Evolutionary conservation across 2,888 invertebrate species (phyloP).

Genomic region (Epistrophe grossulariae): DNA sequence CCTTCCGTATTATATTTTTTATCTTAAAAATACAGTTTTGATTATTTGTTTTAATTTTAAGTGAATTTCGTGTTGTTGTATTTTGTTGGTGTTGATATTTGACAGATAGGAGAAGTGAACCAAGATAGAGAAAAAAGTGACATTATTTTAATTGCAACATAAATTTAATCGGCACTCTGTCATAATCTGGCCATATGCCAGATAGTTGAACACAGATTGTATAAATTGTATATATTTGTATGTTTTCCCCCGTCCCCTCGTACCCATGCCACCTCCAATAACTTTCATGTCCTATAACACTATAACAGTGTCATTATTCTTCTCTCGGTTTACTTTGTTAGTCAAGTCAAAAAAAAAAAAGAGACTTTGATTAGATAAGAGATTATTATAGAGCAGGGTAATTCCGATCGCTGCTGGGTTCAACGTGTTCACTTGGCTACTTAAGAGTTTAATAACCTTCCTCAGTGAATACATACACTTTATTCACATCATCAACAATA

Average conservation of each 20-base stretch:
- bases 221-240: conserved; percentile 11
- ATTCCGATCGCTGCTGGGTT: conserved; percentile 46
- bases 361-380: conserved; percentile 59
- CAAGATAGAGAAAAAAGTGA: background rate
- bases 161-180: conserved; percentile 57
- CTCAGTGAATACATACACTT: background rate
- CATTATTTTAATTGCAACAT: conserved; percentile 38
- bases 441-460: conserved; percentile 35
- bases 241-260: background rate
- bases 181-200: conserved; percentile 70
- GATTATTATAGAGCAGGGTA: conserved; percentile 59
- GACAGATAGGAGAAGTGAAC: background rate
- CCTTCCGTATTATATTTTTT: conserved; percentile 39
- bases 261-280: background rate
- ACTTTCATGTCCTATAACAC: background rate
- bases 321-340: conserved; percentile 1
- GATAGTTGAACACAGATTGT: conserved; percentile 21
- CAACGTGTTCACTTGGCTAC: conserved; percentile 18
- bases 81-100: too few species aligned
- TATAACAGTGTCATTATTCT: background rate
- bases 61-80: conserved; percentile 29
- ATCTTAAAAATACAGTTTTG: conserved; percentile 38
- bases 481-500: background rate
- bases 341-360: conserved; percentile 51
- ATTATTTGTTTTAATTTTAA: conserved; percentile 42